Base-by-base conservation (phyloP, 2,113 vertebrate genomes). In the Bubo blakistoni region DNA sequence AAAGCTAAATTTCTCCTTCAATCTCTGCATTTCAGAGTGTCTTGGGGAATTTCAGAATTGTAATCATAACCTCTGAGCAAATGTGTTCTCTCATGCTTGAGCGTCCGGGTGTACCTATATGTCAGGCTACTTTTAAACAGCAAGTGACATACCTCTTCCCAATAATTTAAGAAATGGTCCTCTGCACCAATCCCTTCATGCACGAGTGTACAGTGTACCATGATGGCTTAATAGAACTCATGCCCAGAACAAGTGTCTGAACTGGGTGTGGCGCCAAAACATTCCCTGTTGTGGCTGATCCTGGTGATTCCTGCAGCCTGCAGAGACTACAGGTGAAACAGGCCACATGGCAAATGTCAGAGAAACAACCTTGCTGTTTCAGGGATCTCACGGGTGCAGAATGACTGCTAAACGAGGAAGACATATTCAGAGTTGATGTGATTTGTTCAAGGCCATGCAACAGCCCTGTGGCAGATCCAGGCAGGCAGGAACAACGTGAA, bases 101-200 rank as follows among this genome's bases (percentile, higher is more conserved):
- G 13, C 2, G 3, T 65, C 26, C 0, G 0, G 4, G 13, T 67
- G 34, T 36, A n/a, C 0, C 0, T 34, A 13, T 57, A n/a, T 11
- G 4, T 26, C 40, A 83, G 54, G 14, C 27, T 62, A 59, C 42
- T 29, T 90, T 91, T 42, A 78, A 94, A 54, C 0, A 5, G 57
- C n/a, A 88, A 69, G 30, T 88, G 59, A 66, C 34, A 46, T n/a
- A 73, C 29, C 29, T 88, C 24, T 78, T 46, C 24, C 46, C 38
- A 78, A 17, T 71, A 89, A 77, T 59, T 94, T 81, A 47, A 73
- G 54, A 89, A 66, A 61, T 63, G 13, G 22, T 54, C 15, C 25
- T 70, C 67, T 84, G n/a, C 47, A 49, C 57, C 69, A 36, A 36
- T 42, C 16, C 7, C n/a, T 89, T 84, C 38, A 25, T 40, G 55